These are phyloP conservation scores for Bos indicus DNA, from an alignment of 2,113 vertebrate genomes.

Conservation along the genomic window DNA sequence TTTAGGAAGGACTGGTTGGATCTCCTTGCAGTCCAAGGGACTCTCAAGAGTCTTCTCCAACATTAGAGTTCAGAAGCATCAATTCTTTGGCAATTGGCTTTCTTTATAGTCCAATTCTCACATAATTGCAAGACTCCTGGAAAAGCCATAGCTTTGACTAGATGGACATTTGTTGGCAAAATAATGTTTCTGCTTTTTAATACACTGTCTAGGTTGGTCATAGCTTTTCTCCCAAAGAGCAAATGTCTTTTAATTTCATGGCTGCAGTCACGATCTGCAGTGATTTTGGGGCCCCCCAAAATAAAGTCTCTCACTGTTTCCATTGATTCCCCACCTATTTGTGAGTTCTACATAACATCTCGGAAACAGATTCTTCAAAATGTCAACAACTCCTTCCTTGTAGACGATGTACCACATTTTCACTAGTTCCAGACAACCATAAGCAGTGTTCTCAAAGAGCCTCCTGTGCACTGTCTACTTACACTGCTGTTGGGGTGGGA, in stretches of 20 bases:
- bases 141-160: background rate
- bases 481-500: background rate
- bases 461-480: background rate
- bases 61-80: background rate
- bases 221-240: background rate
- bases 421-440: background rate
- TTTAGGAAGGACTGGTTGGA: background rate
- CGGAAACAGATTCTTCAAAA: background rate
- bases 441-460: background rate
- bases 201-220: background rate
- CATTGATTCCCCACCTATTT: background rate
- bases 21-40: background rate
- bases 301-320: background rate
- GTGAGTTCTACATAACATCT: background rate
- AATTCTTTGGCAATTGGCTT: background rate
- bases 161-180: background rate
- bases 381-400: background rate
- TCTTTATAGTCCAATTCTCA: background rate
- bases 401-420: background rate
- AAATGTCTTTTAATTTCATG: background rate
- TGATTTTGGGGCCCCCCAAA: background rate
- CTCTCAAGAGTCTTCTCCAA: background rate
- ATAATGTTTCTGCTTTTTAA: background rate
- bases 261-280: background rate
- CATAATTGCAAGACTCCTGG: background rate